Evolutionary conservation across 1,140 invertebrate species (phyloP), one percentile per base, ranked within the genome.

Genomic region (Drosophila hydei): DNA sequence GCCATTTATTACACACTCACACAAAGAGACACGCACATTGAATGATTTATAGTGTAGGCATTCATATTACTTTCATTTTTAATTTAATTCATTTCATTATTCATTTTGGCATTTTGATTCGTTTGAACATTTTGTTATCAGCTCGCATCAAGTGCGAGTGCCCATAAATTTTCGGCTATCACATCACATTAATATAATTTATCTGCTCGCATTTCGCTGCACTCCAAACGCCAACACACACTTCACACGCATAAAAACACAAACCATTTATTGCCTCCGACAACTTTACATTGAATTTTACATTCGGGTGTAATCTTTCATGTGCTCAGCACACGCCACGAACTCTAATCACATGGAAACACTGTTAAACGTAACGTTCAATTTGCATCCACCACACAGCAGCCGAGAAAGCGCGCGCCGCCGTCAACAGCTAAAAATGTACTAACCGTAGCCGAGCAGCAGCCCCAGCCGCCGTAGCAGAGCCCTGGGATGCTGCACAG

Each of bases 161-260:
- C 72, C 67, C 50, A 73, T 84, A 72, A 85, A 84, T 84, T 85
- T 61, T 70, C 30, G 60, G 76, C 63, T 73, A 84, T 85, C 81
- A 81, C 75, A 60, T 72, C 83, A 88, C 81, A 87, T 87, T 87
- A 78, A 87, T 75, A 87, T 81, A 81, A 85, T 85, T 85, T 85
- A 85, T 85, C 60, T 51, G 33, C 42, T 64, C 45, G 63, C 45
- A 58, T 58, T 58, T 18, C 62, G 38, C 42, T 14, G 42, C 43
- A 52, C 12, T 11, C 18, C 50, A 47, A 40, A 19, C 47, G 19
- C 12, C 36, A 6, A 38, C 51, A 27, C 50, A n/a, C 38, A 55
- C 23, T 52, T 52, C 23, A 40, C n/a, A 16, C 36, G 38, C 23
- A 62, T 30, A 51, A 61, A 52, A 62, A 73, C 74, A 56, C 38